Conservation (phyloP, 2,888 invertebrate species). For the Agonopterix heracliana region DNA sequence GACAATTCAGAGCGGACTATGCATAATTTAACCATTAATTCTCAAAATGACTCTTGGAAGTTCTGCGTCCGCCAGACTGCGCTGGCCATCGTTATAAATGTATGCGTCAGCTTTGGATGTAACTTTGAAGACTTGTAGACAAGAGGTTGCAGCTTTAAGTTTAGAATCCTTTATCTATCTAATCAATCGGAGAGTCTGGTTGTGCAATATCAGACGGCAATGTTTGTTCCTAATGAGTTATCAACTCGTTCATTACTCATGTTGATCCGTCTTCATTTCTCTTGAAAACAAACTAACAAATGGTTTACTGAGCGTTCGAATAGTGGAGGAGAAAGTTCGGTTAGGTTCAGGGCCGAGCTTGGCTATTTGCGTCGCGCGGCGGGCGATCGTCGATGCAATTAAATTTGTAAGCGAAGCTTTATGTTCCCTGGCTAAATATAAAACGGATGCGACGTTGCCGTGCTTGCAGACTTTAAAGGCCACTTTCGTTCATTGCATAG, state of each 20-base stretch:
- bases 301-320: slow-evolving; percentile 31
- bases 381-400: slow-evolving; percentile 73
- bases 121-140: slow-evolving; percentile 37
- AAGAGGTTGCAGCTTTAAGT: not conserved
- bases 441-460: slow-evolving; percentile 46
- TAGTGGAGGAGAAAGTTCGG: slow-evolving; percentile 60
- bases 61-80: slow-evolving; percentile 54
- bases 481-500: slow-evolving; percentile 28
- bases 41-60: slow-evolving; percentile 65
- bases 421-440: slow-evolving; percentile 64
- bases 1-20: slow-evolving; percentile 66
- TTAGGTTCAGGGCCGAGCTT: slow-evolving; percentile 68
- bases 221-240: too few species aligned
- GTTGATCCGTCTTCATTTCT: not conserved
- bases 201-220: too few species aligned
- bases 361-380: slow-evolving; percentile 68
- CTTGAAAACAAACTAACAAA: slow-evolving; percentile 16
- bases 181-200: not conserved
- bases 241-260: too few species aligned
- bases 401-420: slow-evolving; percentile 71
- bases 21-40: slow-evolving; percentile 72
- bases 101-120: slow-evolving; percentile 44
- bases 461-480: slow-evolving; percentile 35
- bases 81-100: slow-evolving; percentile 53
- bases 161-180: not conserved